These are phyloP conservation scores for Drosophila maculinotata DNA, from an alignment of 2,888 invertebrate genomes.

Conservation along the genomic window DNA sequence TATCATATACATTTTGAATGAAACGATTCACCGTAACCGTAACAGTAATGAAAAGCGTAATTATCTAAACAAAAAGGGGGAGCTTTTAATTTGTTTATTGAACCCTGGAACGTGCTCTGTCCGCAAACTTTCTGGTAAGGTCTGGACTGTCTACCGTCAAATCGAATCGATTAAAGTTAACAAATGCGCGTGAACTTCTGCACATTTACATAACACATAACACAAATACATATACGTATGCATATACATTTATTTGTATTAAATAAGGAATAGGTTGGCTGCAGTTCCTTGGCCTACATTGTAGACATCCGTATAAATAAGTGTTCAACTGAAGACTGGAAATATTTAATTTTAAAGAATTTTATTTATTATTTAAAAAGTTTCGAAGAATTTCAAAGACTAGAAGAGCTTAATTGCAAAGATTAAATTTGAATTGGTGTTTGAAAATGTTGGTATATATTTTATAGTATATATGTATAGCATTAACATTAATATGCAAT, in stretches of 20 bases:
- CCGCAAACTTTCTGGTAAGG: constrained; percentile 7
- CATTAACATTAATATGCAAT: background rate
- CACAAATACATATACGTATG: background rate
- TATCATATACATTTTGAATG: too few species aligned
- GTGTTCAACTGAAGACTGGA: background rate
- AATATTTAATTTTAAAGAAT: background rate
- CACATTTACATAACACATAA: background rate
- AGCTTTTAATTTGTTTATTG: constrained; percentile 16
- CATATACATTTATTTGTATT: background rate
- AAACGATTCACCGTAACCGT: too few species aligned
- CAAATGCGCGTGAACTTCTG: constrained; percentile 17
- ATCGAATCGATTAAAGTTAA: constrained; percentile 23
- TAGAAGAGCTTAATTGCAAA: too few species aligned
- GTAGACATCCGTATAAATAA: too few species aligned
- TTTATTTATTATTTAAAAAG: too few species aligned
- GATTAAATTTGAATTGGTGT: background rate
- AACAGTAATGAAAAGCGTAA: constrained; percentile 7
- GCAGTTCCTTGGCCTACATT: too few species aligned
- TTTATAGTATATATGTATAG: background rate
- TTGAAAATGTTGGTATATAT: too few species aligned
- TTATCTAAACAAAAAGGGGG: background rate
- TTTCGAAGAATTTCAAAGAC: too few species aligned
- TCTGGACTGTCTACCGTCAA: background rate
- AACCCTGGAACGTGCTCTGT: constrained; percentile 3
- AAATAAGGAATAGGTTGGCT: background rate